Base-by-base conservation (phyloP, 2,888 invertebrate genomes). In the Idaea biselata region DNA sequence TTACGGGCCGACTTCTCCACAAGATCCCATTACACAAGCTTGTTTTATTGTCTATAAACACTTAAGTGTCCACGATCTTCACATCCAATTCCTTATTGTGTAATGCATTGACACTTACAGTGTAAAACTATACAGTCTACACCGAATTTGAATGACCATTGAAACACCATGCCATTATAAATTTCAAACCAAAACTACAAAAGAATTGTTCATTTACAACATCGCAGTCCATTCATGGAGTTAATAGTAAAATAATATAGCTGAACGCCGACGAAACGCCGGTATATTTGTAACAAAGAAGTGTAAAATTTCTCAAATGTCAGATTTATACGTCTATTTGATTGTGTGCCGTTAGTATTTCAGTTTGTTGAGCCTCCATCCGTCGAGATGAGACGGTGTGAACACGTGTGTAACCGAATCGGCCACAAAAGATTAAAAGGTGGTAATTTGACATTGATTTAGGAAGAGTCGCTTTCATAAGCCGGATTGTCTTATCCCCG, bases 361-460 rank as follows among this genome's bases (percentile, higher is more conserved):
- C 82, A 87, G 84, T 73, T 76, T 70, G 71, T 68, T 66, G 75
- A 74, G 77, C 77, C 75, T 83, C 79, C 81, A 81, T 79, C 73
- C 71, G 44, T 14, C 44, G 11, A 44, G 44, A 44, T 44, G 44
- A 66, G 67, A 66, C 72, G 77, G 73, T 74, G 80, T 74, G 83
- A 83, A 86, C 89, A 89, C 88, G 88, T 88, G 86, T 88, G 91
- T 86, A 91, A 92, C 88, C 84, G 77, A 87, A 91, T 88, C 88
- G 83, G 80, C 82, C 78, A 84, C 88, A 86, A 86, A 86, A 89
- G 91, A 89, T 91, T 91, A 91, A 86, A 88, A 89, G 86, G 88
- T 90, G 89, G 89, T 91, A 91, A 91, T 92, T 90, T 91, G 91
- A 91, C 91, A 77, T 91, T 91, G 91, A 91, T 91, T 89, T 91